These are phyloP conservation scores for Peromyscus aztecus DNA, from an alignment of 2,797 vertebrate species.

Conservation along the genomic window DNA sequence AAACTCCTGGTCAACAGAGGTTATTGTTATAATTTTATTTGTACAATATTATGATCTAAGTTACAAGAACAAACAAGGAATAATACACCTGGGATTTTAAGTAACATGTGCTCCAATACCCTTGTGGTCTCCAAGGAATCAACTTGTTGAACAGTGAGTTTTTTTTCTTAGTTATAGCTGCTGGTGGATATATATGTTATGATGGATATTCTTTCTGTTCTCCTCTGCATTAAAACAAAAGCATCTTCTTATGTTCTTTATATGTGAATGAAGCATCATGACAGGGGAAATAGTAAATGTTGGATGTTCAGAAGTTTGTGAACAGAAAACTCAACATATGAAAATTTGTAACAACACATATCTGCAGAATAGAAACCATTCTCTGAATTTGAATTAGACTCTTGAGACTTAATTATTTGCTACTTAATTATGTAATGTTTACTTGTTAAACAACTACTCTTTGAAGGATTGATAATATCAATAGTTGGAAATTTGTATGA, in stretches of 20 bases:
- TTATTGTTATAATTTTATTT: background rate
- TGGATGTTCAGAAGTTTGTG: background rate
- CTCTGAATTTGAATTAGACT: background rate
- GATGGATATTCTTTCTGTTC: background rate
- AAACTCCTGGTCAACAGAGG: background rate
- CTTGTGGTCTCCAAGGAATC: background rate
- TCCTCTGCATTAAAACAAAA: background rate
- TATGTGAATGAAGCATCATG: background rate
- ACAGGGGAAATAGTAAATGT: background rate
- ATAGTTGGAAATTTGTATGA: background rate
- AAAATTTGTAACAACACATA: background rate
- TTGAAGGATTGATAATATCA: too few relatives aligned
- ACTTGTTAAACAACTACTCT: background rate
- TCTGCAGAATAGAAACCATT: background rate
- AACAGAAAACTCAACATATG: background rate
- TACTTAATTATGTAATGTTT: background rate
- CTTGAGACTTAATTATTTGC: background rate
- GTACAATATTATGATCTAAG: background rate
- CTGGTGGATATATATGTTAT: background rate
- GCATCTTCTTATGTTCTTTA: background rate
- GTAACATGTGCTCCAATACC: background rate
- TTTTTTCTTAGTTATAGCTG: background rate
- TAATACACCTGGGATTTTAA: background rate
- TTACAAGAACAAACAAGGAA: background rate
- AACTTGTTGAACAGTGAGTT: background rate